Base-by-base conservation (phyloP, 2,888 invertebrate genomes). In the Euphydryas editha region DNA sequence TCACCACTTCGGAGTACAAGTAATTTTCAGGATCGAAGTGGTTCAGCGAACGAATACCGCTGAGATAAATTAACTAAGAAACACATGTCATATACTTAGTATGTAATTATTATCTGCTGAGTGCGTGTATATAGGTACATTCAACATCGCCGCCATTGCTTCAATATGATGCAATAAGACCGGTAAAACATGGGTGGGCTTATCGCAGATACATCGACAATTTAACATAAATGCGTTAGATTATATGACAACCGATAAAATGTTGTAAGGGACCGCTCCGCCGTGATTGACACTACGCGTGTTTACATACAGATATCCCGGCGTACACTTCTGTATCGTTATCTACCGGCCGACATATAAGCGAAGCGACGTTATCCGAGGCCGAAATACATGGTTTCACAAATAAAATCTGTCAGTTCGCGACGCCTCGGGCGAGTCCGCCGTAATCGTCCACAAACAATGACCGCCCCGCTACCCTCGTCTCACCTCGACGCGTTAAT, bases 171-270 rank as follows among this genome's bases (percentile, higher is more conserved):
- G 88, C 87, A 86, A 87, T 77, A 78, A 79, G 77, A 77, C 76
- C 80, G 78, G 76, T 78, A 76, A 83, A 83, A 83, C 86, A 87
- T 90, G 90, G 90, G 90, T 91, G 90, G 90, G 85, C 90, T 90
- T 92, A 92, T 92, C 91, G 80, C 77, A 79, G 81, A 80, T 85
- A 88, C 83, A 90, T 90, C 90, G 84, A 76, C 87, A 87, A 90
- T 89, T 88, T 90, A 90, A 91, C 88, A 89, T 87, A 90, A 92
- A 91, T 89, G 90, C 88, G 90, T 90, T 86, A 90, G 92, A 89
- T 90, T 91, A 86, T 87, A 85, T 88, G 90, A 87, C 88, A 88
- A 86, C 82, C 81, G 92, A 92, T 92, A 92, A 88, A 84, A 86
- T 84, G 86, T 88, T 91, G 87, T 87, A 87, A 92, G 86, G 90